phyloP scores from a whole-genome alignment of 1,140 invertebrate genomes.

The Diuraphis noxia region DNA sequence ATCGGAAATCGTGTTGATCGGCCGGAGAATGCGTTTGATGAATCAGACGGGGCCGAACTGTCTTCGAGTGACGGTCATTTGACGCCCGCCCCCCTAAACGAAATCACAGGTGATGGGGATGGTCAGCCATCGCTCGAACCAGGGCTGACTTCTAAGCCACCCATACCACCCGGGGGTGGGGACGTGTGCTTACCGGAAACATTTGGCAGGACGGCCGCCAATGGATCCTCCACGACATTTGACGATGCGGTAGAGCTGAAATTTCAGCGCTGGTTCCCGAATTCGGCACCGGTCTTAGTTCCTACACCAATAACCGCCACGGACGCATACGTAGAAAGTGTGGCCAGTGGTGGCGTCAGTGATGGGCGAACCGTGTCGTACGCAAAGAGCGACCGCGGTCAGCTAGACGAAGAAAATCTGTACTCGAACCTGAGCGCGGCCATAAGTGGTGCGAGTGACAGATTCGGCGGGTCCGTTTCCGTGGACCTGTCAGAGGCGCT shows the following conservation, averaged over 20 bases:
- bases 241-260: constrained; percentile 58
- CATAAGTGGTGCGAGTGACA: neutral
- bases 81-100: neutral
- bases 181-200: neutral
- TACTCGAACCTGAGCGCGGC: constrained; percentile 38
- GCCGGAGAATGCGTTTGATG: neutral
- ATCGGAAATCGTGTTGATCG: neutral
- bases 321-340: neutral
- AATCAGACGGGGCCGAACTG: neutral
- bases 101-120: neutral
- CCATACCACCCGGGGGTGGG: constrained; percentile 54
- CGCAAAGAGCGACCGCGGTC: neutral
- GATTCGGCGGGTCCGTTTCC: neutral
- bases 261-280: constrained; percentile 59
- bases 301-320: neutral
- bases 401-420: constrained; percentile 32
- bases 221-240: constrained; percentile 22
- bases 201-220: neutral
- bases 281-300: constrained; percentile 42
- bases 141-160: constrained; percentile 56
- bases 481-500: neutral
- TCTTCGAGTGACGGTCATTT: neutral
- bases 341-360: neutral
- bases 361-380: neutral
- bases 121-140: constrained; percentile 54